These are phyloP conservation scores for Dilophus febrilis DNA, from an alignment of 2,888 invertebrate genomes.

Conservation along the genomic window DNA sequence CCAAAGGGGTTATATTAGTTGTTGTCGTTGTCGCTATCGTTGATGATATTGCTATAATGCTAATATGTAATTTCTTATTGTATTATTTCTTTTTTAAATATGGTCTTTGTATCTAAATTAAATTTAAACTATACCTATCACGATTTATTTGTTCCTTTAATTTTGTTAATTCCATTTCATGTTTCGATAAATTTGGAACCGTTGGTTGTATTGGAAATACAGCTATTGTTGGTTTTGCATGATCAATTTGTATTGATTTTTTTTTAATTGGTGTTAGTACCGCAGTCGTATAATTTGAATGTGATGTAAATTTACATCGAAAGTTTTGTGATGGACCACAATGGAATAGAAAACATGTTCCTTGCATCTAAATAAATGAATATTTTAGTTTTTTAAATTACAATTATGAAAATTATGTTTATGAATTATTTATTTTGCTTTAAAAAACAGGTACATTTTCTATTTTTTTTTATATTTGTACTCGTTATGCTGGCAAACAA, in stretches of 20 bases:
- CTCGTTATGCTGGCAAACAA: no score
- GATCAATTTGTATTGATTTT: constrained; percentile 19
- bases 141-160: constrained; percentile 50
- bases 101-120: constrained; percentile 3
- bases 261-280: constrained; percentile 50
- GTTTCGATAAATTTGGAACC: constrained; percentile 20
- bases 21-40: no score
- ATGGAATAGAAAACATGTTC: constrained; percentile 80
- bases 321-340: constrained; percentile 82
- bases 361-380: constrained; percentile 52
- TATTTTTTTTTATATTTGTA: no score
- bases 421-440: no score
- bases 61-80: no score
- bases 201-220: background rate
- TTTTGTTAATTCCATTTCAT: constrained; percentile 29
- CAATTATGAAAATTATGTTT: no score
- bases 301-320: constrained; percentile 81
- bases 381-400: no score
- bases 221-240: constrained; percentile 1
- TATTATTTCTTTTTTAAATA: background rate
- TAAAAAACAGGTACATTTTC: no score
- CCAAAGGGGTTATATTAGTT: constrained; percentile 8
- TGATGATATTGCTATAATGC: no score
- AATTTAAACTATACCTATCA: background rate
- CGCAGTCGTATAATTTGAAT: constrained; percentile 76